Evolutionary conservation across 2,888 invertebrate genomes (phyloP), one percentile per base, ranked within the genome.

Genomic region (Acanthosepion esculentum): DNA sequence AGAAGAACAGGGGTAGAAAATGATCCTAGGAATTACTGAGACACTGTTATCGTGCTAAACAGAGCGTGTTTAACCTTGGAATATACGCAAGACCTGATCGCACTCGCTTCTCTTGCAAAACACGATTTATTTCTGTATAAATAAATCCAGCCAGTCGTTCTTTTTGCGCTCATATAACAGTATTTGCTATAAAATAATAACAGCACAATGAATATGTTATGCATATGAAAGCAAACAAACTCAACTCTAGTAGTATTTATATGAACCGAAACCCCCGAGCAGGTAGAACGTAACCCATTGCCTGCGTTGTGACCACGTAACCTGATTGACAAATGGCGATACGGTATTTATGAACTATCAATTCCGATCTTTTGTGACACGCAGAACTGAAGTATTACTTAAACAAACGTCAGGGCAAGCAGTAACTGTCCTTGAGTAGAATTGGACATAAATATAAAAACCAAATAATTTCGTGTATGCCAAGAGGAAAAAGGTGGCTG

Each of bases 401-500:
- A 78, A 78, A 78, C 78, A 78, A 78, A 78, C n/a, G n/a, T 78
- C 78, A n/a, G n/a, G 33, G 33, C n/a, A n/a, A 78, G 78, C 78
- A n/a, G 78, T 78, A 33, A 12, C 78, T 78, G 78, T n/a, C 78
- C n/a, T 78, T 78, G 78, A 78, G n/a, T 78, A 78, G 33, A 33
- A 78, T n/a, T 33, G n/a, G 18, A 15, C 78, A 78, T 78, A 78
- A 78, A 78, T 78, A 78, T 78, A 78, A n/a, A 78, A n/a, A 78
- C 78, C 78, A 78, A 78, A 78, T 78, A n/a, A 78, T 78, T 78
- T 78, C n/a, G 78, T 33, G 78, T 78, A n/a, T n/a, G 33, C n/a
- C 78, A n/a, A n/a, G 78, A 78, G 78, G 78, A 78, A 78, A 33
- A 78, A 78, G 78, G 78, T 78, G 78, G 78, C 78, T 78, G 33